Base-by-base conservation (phyloP, 1,140 invertebrate genomes). In the Pomacea maculata region DNA sequence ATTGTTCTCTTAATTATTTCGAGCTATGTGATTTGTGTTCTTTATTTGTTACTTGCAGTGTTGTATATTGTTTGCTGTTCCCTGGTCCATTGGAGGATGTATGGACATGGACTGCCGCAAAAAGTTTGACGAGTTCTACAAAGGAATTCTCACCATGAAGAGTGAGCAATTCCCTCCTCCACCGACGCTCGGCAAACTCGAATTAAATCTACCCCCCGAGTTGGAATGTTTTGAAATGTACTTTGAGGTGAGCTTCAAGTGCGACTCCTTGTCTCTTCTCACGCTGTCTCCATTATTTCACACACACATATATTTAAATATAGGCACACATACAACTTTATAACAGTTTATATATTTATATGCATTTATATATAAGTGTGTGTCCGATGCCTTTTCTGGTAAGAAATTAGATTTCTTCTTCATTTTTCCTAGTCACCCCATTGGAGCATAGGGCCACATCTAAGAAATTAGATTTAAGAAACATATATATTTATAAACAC, bases 211-310 rank as follows among this genome's bases (percentile, higher is more conserved):
- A 0, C 86, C 89, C 0, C 95, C 97, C 7, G 88, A 87, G 72
- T 95, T 95, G 0, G 89, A 93, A 25, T 90, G 97, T 7, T 95
- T 95, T 85, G 97, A 98, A 87, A 95, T 95, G 90, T 94, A 93
- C 84, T 98, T 96, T 88, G 96, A 97, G 86, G 92, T 92, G 85
- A 82, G 83, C 78, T 61, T 45, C n/a, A 34, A 45, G 34, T 45
- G 34, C 34, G 34, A 45, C 34, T 45, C 34, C 34, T 45, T 45
- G 25, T 61, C 45, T 45, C 34, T 45, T 45, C 6, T 45, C 34
- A 45, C 34, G 34, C 34, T 0, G 3, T 45, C 34, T 45, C 34
- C 34, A 4, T 45, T 6, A 45, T 7, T 61, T 0, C 72, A 71
- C 68, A 34, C 25, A n/a, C 68, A 71, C 68, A 25, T 25, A 25